These are phyloP conservation scores for Leuctra nigra DNA, from an alignment of 2,888 invertebrate species.

Conservation along the genomic window DNA sequence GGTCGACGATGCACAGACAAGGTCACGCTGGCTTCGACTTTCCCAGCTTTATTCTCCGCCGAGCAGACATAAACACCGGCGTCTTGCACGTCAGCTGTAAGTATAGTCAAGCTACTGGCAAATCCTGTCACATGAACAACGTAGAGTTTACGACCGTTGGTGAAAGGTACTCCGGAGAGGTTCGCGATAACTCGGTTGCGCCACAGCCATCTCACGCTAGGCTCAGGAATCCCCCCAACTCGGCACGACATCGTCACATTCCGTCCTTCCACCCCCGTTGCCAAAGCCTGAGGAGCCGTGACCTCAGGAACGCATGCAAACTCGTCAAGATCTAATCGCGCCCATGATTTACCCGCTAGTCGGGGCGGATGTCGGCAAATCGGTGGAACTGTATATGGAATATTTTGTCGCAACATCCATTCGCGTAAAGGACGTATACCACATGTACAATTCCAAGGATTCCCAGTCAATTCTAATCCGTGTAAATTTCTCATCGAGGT, in stretches of 20 bases:
- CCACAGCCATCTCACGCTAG: slow-evolving; percentile 64
- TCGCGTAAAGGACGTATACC: slow-evolving; percentile 62
- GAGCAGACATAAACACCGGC: slow-evolving; percentile 69
- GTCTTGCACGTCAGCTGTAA: slow-evolving; percentile 65
- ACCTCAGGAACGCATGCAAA: slow-evolving; percentile 73
- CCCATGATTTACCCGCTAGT: slow-evolving; percentile 61
- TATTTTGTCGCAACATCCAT: slow-evolving; percentile 73
- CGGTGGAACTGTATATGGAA: slow-evolving; percentile 65
- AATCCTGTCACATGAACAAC: slow-evolving; percentile 58
- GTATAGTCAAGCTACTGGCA: slow-evolving; percentile 66
- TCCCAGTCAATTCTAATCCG: slow-evolving; percentile 67
- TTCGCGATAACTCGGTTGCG: slow-evolving; percentile 65
- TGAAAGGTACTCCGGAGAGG: slow-evolving; percentile 39
- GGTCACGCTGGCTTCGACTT: slow-evolving; percentile 65
- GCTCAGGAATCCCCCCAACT: slow-evolving; percentile 63
- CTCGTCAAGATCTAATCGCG: slow-evolving; percentile 67
- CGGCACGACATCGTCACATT: slow-evolving; percentile 67
- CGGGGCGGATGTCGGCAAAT: slow-evolving; percentile 60
- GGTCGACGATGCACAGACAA: slow-evolving; percentile 49
- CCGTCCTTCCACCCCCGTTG: slow-evolving; percentile 61
- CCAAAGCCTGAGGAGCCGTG: slow-evolving; percentile 50
- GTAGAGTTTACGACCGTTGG: slow-evolving; percentile 34
- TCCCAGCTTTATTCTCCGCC: slow-evolving; percentile 75
- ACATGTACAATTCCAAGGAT: slow-evolving; percentile 81
- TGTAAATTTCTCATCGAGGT: slow-evolving; percentile 62